Base-by-base conservation (phyloP, 2,797 vertebrate genomes). In the Bradypus variegatus region DNA sequence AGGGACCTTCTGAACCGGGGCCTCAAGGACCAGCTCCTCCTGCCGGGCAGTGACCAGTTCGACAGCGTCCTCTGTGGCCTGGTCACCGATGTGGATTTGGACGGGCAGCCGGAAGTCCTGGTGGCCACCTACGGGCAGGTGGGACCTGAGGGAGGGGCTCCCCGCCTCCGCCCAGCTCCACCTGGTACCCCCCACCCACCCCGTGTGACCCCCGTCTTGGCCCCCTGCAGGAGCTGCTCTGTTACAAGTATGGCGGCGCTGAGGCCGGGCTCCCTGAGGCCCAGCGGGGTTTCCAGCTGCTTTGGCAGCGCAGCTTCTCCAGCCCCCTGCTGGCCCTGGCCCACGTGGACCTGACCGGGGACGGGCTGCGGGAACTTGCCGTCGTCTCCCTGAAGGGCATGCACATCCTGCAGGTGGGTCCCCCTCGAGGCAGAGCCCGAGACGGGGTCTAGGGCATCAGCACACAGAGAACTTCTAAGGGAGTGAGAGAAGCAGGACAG, bases 121-220 rank as follows among this genome's bases (percentile, higher is more conserved):
- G 94, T 99, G 89, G 98, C 98, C 94, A 99, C 99, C 2, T 99
- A 99, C 0, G 98, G 99, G 73, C 98, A 99, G 98, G 98, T 99
- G 50, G 48, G 94, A 6, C 29, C 8, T 4, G 94, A 94, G 70
- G 29, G 75, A 4, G 31, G 45, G 60, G 33, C 7, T 62, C 5
- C 2, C 60, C 58, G 1, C 60, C 58, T 14, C 15, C 58, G 15
- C 15, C 50, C n/a, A 0, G 1, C 11, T 4, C 27, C 53, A 2
- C 2, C 48, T 0, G 18, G 10, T 50, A 10, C 48, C 11, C 15
- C 8, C 5, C 69, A 0, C 9, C 12, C 3, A 2, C 41, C 65
- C 76, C 0, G 0, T 0, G 36, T 77, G 77, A 93, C 82, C 25
- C 2, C 2, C 3, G 3, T 27, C 65, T 41, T 27, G 0, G 0